Evolutionary conservation across 1,140 invertebrate genomes (phyloP), one percentile per base, ranked within the genome.

Genomic region (Drosophila ohnishii): DNA sequence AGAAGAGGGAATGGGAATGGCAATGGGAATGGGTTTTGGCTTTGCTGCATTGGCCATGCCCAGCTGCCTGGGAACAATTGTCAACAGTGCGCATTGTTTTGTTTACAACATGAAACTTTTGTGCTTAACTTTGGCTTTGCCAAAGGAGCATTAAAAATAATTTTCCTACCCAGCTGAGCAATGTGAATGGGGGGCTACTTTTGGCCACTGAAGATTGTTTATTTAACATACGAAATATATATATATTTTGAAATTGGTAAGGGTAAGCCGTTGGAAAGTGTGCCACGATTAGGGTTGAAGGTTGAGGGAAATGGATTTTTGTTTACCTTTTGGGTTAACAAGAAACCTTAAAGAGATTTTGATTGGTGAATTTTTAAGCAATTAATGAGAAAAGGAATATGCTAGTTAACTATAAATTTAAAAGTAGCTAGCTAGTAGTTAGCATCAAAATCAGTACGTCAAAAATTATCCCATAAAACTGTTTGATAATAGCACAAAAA

Each of bases 51-150:
- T 13, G 51, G 63, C 34, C 37, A 59, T 66, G 53, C 61, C 45
- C 65, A 65, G 73, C 48, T 74, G 66, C 71, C 75, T 58, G 55
- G 72, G 42, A 78, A 84, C 84, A 84, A 87, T 87, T 87, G 84
- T 88, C 84, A 87, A 87, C 80, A 78, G 65, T 69, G 58, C 62
- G 73, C 64, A 78, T 84, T 87, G 83, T 84, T 66, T 71, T 88
- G 65, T 83, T 71, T 75, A 84, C 84, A 84, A 71, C 67, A 61
- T 60, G 50, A 59, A 87, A 74, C 64, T 88, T 87, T 83, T 80
- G 44, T 63, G 57, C 74, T 80, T 84, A 67, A 74, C 61, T 88
- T 83, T 73, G 57, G 51, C 75, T 65, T 66, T 62, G 62, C 63
- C 64, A 35, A 35, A 62, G 63, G 35, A 62, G 69, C 83, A 81